phyloP scores from a whole-genome alignment of 2,797 vertebrate species.

The Bradypodion ventrale region DNA sequence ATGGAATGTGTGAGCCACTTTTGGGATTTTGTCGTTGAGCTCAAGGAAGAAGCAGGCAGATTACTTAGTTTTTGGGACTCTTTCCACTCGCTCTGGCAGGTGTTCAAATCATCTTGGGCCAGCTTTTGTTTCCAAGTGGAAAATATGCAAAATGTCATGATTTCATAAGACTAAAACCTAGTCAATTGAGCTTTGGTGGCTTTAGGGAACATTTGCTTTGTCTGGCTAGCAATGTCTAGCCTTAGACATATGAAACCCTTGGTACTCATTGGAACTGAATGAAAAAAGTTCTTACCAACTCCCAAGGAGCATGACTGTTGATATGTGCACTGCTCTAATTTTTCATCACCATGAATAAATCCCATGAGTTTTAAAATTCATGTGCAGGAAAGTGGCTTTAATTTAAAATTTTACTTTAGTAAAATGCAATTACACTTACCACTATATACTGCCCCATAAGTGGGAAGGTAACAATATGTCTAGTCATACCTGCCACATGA shows the following conservation, averaged over 20 bases:
- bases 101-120: background rate
- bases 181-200: background rate
- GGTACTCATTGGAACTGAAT: background rate
- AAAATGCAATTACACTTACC: background rate
- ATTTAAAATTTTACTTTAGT: constrained; percentile 8
- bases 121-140: constrained; percentile 23
- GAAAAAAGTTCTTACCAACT: constrained; percentile 22
- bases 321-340: constrained; percentile 30
- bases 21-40: constrained; percentile 2
- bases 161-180: constrained; percentile 10
- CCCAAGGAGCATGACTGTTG: background rate
- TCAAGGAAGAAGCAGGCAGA: background rate
- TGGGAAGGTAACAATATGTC: no score
- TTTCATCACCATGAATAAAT: constrained; percentile 35
- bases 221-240: background rate
- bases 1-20: background rate
- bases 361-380: constrained; percentile 17
- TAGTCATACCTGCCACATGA: no score
- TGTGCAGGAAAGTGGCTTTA: constrained; percentile 30
- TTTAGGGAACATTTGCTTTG: constrained; percentile 19
- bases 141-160: background rate
- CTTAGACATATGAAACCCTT: background rate
- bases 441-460: no score
- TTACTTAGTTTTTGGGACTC: background rate
- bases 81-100: constrained; percentile 10